Evolutionary conservation across 2,797 vertebrate species (phyloP).

Genomic region (Esox masquinongy): DNA sequence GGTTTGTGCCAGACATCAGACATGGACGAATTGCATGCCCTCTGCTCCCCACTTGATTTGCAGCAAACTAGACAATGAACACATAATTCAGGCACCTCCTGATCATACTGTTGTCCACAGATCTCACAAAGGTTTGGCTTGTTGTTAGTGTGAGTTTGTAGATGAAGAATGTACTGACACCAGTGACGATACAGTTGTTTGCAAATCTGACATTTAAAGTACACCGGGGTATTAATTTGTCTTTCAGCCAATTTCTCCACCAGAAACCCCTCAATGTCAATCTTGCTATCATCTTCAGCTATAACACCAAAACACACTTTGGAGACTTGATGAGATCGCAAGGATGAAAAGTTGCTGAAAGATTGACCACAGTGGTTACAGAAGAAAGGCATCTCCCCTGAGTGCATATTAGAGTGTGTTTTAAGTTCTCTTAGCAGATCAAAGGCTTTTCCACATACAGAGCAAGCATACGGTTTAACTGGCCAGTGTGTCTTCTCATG

Average conservation of each 20-base stretch:
- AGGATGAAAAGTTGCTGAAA: constrained; percentile 32
- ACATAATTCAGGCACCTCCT: constrained; percentile 14
- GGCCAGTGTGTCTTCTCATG: constrained; percentile 54
- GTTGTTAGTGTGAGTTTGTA: constrained; percentile 42
- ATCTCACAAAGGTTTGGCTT: constrained; percentile 32
- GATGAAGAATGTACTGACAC: constrained; percentile 56
- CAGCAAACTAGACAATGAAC: constrained; percentile 50
- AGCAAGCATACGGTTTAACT: constrained; percentile 54
- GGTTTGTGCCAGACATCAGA: constrained; percentile 25
- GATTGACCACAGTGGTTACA: constrained; percentile 39
- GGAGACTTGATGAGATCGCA: constrained; percentile 40
- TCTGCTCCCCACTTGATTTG: constrained; percentile 46
- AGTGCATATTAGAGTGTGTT: constrained; percentile 44
- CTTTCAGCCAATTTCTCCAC: constrained; percentile 28
- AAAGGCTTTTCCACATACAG: constrained; percentile 50
- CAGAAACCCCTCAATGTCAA: constrained; percentile 36
- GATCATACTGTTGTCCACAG: constrained; percentile 48
- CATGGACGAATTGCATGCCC: constrained; percentile 34
- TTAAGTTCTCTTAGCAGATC: constrained; percentile 31
- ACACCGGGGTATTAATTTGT: constrained; percentile 31
- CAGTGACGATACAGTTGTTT: constrained; percentile 41
- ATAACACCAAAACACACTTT: constrained; percentile 26
- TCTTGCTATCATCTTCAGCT: background rate
- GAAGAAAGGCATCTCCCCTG: constrained; percentile 43
- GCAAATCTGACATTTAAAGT: constrained; percentile 55